A percentile compares a stretch with the other conserved stretches of the same genome.
Evolutionary conservation across 2,888 invertebrate genomes (phyloP).

Genomic region (Cabera pusaria): DNA sequence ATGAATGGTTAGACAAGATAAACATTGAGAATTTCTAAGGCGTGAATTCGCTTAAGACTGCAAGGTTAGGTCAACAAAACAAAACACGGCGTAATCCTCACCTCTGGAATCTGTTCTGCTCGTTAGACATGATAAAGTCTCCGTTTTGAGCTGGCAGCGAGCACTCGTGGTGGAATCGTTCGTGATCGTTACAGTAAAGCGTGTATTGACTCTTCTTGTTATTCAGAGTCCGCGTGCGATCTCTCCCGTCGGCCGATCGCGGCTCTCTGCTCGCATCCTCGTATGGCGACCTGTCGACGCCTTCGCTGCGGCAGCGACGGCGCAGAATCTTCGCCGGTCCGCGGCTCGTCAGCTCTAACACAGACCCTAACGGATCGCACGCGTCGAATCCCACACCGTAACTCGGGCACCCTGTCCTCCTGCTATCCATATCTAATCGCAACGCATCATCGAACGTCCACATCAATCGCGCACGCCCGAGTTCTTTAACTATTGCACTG

Average conservation of each 20-base stretch:
- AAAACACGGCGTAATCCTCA: constrained; percentile 42
- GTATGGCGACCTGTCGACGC: constrained; percentile 75
- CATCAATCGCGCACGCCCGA: constrained; percentile 62
- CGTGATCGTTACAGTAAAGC: constrained; percentile 52
- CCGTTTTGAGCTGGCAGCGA: constrained; percentile 69
- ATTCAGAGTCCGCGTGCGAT: constrained; percentile 53
- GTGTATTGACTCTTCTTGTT: constrained; percentile 74
- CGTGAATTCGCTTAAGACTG: too few species aligned
- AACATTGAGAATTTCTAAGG: too few species aligned
- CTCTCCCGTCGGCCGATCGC: constrained; percentile 57
- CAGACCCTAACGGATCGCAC: constrained; percentile 70
- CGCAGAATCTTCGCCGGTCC: constrained; percentile 71
- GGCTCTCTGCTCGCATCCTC: constrained; percentile 70
- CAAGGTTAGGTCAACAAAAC: constrained; percentile 9
- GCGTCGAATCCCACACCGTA: constrained; percentile 76
- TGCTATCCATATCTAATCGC: constrained; percentile 75
- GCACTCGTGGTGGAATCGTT: constrained; percentile 67
- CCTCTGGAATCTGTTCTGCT: constrained; percentile 59
- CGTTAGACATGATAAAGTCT: constrained; percentile 72
- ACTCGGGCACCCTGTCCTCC: constrained; percentile 69
- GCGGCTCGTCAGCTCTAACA: constrained; percentile 66
- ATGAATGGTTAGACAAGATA: too few species aligned
- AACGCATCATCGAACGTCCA: constrained; percentile 72
- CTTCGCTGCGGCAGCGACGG: constrained; percentile 78
- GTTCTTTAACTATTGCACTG: constrained; percentile 71